Percentiles rank a stretch among this genome's conserved stretches.
phyloP scores from a whole-genome alignment of 2,797 vertebrate species.

The Gastrophryne carolinensis region DNA sequence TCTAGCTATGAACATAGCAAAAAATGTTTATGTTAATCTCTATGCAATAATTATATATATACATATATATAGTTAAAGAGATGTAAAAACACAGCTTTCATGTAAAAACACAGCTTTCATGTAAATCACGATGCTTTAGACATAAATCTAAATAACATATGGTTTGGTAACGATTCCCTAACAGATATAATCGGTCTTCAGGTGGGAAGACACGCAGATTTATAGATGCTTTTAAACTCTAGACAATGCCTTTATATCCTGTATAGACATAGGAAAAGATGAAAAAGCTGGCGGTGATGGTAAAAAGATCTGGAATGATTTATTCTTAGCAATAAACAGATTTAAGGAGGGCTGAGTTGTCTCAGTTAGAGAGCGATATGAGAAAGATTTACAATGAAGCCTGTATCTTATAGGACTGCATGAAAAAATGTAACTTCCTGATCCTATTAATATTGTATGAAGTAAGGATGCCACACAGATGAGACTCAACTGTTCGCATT shows the following conservation, averaged over 20 bases:
- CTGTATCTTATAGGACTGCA: slow-evolving; percentile 24
- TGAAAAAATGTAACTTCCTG: slow-evolving; percentile 2
- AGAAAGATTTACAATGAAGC: slow-evolving; percentile 27
- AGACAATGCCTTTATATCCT: slow-evolving; percentile 28
- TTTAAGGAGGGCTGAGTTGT: slow-evolving; percentile 26
- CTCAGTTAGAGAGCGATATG: slow-evolving; percentile 4
- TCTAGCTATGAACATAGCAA: too few relatives aligned
- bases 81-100: too few relatives aligned
- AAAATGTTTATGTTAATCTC: too few relatives aligned
- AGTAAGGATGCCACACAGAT: not conserved
- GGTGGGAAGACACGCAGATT: slow-evolving; percentile 33
- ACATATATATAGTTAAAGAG: too few relatives aligned
- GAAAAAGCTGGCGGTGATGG: slow-evolving; percentile 18
- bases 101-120: not conserved
- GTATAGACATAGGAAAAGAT: slow-evolving; percentile 14
- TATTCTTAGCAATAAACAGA: slow-evolving; percentile 33
- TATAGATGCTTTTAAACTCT: slow-evolving; percentile 26
- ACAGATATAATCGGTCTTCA: slow-evolving; percentile 40
- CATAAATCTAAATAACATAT: slow-evolving; percentile 30
- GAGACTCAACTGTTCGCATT: slow-evolving; percentile 1
- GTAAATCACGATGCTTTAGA: slow-evolving; percentile 6
- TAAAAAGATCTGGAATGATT: slow-evolving; percentile 26
- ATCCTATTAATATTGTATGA: slow-evolving; percentile 10
- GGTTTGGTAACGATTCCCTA: slow-evolving; percentile 37
- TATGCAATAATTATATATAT: too few relatives aligned